Evolutionary conservation across 2,797 vertebrate genomes (phyloP).

Genomic region (Tadarida brasiliensis): DNA sequence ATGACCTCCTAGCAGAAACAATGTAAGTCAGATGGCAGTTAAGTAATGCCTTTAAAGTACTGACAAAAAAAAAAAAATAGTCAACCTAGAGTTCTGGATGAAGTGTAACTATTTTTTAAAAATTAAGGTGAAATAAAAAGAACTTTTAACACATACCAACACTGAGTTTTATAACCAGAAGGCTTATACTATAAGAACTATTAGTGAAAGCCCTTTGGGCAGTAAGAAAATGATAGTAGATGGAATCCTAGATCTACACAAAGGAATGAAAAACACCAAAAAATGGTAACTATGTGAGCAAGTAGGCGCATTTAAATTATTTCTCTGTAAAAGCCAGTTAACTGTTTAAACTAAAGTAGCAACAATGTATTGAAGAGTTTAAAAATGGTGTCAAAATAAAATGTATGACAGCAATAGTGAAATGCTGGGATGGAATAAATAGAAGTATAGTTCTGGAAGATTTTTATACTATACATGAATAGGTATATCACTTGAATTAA

Average conservation of each 20-base stretch:
- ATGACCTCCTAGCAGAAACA: neutral
- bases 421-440: neutral
- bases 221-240: neutral
- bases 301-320: neutral
- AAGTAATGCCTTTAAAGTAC: neutral
- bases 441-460: neutral
- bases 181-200: neutral
- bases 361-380: neutral
- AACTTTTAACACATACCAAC: neutral
- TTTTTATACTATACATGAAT: neutral
- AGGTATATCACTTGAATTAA: neutral
- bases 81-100: neutral
- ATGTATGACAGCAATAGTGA: neutral
- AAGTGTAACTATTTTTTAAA: neutral
- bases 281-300: neutral
- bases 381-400: slow-evolving; percentile 41
- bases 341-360: neutral
- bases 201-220: neutral
- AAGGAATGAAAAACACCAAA: neutral
- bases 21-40: neutral
- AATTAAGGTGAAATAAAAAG: neutral
- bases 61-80: neutral
- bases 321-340: neutral
- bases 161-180: neutral
- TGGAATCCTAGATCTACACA: neutral